Conservation (phyloP, 2,888 invertebrate species). For the Sepiola atlantica region DNA sequence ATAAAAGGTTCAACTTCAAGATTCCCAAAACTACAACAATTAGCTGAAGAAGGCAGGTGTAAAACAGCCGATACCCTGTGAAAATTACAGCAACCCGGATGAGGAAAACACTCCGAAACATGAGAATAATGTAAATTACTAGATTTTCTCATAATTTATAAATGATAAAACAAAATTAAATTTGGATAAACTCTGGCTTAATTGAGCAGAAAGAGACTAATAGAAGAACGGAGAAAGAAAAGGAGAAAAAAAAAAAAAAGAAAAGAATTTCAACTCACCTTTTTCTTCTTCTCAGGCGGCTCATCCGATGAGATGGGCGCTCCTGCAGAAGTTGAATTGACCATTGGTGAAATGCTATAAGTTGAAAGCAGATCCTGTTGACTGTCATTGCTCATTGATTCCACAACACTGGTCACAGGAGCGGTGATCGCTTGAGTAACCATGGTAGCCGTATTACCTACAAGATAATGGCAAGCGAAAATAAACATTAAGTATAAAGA, state of each 20-base stretch:
- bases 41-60: too few species aligned
- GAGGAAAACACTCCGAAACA: too few species aligned
- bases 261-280: conserved; percentile 52
- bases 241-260: background rate
- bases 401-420: conserved; percentile 67
- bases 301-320: conserved; percentile 53
- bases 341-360: conserved; percentile 49
- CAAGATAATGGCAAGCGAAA: background rate
- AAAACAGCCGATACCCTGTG: too few species aligned
- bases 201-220: background rate
- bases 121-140: background rate
- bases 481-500: background rate
- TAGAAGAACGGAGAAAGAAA: background rate
- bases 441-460: conserved; percentile 57
- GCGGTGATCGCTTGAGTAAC: conserved; percentile 70
- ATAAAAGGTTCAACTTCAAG: too few species aligned
- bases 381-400: conserved; percentile 58
- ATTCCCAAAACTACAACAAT: too few species aligned
- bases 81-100: too few species aligned
- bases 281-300: conserved; percentile 67
- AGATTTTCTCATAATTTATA: background rate
- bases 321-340: conserved; percentile 49
- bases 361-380: conserved; percentile 52
- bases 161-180: background rate
- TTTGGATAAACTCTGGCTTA: background rate